Conservation (phyloP, 2,113 vertebrate species). For the Heterotis niloticus region DNA sequence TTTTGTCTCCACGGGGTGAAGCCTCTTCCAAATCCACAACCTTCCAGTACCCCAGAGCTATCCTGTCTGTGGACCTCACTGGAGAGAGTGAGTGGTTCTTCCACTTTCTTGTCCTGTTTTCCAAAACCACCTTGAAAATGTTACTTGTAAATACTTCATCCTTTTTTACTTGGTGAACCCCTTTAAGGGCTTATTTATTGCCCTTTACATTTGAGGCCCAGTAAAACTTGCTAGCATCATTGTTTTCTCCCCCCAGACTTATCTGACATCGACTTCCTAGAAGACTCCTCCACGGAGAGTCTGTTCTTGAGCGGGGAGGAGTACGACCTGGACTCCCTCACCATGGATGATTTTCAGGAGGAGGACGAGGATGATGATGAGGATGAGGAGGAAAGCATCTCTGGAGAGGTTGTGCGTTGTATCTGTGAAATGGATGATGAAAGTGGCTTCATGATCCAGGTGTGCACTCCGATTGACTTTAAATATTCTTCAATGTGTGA, state of each 20-base stretch:
- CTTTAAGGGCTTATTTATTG: slow-evolving; percentile 65
- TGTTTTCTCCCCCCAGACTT: slow-evolving; percentile 72
- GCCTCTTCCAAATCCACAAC: slow-evolving; percentile 64
- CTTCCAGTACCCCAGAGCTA: slow-evolving; percentile 76
- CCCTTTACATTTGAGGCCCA: slow-evolving; percentile 72
- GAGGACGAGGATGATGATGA: slow-evolving; percentile 70
- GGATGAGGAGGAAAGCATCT: slow-evolving; percentile 76
- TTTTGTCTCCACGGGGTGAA: slow-evolving; percentile 56
- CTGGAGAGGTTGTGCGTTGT: slow-evolving; percentile 82
- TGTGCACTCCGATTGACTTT: slow-evolving; percentile 28
- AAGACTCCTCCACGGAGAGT: slow-evolving; percentile 83
- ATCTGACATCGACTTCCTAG: slow-evolving; percentile 77
- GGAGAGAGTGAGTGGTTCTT: slow-evolving; percentile 76
- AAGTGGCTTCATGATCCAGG: slow-evolving; percentile 94
- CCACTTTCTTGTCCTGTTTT: neutral
- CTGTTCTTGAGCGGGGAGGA: slow-evolving; percentile 81
- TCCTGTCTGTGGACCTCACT: slow-evolving; percentile 81
- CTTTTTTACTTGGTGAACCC: too few species aligned
- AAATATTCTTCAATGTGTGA: slow-evolving; percentile 18
- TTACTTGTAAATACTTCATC: too few species aligned
- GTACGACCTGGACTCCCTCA: slow-evolving; percentile 78
- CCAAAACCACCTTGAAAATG: slow-evolving; percentile 76
- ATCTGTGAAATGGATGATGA: slow-evolving; percentile 87
- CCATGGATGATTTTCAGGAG: slow-evolving; percentile 79
- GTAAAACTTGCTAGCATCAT: too few species aligned